phyloP scores from a whole-genome alignment of 1,140 invertebrate genomes.

The Tenebrio molitor region DNA sequence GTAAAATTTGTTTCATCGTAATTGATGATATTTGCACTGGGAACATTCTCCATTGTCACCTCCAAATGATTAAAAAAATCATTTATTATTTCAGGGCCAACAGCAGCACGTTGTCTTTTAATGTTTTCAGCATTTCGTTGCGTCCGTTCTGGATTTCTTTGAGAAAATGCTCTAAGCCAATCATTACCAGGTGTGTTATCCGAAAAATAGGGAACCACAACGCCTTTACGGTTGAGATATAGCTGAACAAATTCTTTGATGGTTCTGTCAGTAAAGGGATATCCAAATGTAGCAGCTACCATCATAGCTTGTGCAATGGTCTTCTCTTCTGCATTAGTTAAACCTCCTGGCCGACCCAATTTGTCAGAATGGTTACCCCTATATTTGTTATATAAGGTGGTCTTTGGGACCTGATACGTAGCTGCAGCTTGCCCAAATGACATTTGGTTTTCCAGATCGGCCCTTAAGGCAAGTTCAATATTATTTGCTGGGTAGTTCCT shows the following conservation, averaged over 20 bases:
- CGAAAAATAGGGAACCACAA: too few species aligned
- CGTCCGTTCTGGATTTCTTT: not conserved
- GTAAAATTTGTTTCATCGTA: constrained; percentile 66
- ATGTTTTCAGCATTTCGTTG: constrained; percentile 13
- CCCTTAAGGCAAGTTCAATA: too few species aligned
- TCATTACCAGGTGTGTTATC: not conserved
- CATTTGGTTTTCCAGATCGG: too few species aligned
- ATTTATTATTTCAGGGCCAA: not conserved
- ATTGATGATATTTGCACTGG: constrained; percentile 63
- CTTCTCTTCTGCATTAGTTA: too few species aligned
- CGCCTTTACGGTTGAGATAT: not conserved
- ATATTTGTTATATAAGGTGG: too few species aligned
- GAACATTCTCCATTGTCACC: constrained; percentile 47
- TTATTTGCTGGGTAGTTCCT: too few species aligned
- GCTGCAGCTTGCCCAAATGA: too few species aligned
- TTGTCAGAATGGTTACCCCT: too few species aligned
- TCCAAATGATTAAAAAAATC: constrained; percentile 14
- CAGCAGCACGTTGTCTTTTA: constrained; percentile 4
- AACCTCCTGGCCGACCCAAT: too few species aligned
- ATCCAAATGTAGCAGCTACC: not conserved
- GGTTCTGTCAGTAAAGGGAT: not conserved
- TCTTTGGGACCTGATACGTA: too few species aligned
- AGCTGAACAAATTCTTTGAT: not conserved
- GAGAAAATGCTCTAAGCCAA: not conserved
- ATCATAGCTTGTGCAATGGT: constrained; percentile 13